Evolutionary conservation across 2,888 invertebrate genomes (phyloP).

Genomic region (Acrobasis repandana): DNA sequence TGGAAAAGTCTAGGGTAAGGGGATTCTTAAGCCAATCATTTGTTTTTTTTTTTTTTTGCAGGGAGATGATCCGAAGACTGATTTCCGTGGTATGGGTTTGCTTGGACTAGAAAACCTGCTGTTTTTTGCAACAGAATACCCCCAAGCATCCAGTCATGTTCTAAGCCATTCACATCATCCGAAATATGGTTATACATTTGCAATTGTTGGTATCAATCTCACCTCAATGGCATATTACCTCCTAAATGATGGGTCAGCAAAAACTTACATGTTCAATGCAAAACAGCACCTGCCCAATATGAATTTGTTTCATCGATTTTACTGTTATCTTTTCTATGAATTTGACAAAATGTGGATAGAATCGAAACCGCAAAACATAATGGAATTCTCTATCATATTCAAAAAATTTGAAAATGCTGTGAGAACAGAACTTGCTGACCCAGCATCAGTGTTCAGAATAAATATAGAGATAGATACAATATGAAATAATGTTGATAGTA

Average conservation of each 20-base stretch:
- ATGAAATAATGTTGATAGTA: not conserved
- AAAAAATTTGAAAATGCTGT: constrained; percentile 92
- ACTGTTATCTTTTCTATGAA: constrained; percentile 96
- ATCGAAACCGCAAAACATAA: constrained; percentile 95
- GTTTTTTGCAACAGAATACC: constrained; percentile 92
- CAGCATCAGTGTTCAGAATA: constrained; percentile 89
- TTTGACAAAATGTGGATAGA: constrained; percentile 98
- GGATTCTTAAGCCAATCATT: not conserved
- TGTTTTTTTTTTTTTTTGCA: constrained; percentile 65
- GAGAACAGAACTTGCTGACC: constrained; percentile 85
- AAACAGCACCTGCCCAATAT: constrained; percentile 86
- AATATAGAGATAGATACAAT: constrained; percentile 88
- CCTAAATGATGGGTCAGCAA: constrained; percentile 90
- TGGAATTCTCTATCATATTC: constrained; percentile 96
- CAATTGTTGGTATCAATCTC: constrained; percentile 97
- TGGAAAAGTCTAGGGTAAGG: too few species aligned
- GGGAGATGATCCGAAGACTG: constrained; percentile 98
- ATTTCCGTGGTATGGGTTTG: constrained; percentile 99
- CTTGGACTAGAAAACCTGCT: constrained; percentile 96
- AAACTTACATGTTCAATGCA: constrained; percentile 95
- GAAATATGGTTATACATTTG: constrained; percentile 92
- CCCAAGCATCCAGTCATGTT: constrained; percentile 90
- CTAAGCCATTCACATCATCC: constrained; percentile 95
- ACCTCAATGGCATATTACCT: constrained; percentile 95
- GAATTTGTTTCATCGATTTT: constrained; percentile 94